Conservation (phyloP, 2,113 vertebrate genomes). For the Cottus gobio region DNA sequence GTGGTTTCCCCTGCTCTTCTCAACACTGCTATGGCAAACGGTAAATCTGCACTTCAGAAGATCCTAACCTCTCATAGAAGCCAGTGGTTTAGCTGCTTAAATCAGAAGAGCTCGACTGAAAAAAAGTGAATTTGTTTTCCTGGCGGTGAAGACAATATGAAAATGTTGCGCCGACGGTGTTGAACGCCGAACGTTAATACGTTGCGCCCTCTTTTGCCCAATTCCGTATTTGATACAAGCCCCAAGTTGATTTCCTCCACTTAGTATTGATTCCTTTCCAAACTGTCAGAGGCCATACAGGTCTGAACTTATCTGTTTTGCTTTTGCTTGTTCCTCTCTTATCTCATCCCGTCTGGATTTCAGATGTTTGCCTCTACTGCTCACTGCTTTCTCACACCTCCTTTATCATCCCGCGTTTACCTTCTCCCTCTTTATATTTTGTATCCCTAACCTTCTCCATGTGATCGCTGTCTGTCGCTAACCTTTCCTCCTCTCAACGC, state of each 20-base stretch:
- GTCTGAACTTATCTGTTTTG: conserved; percentile 44
- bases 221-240: conserved; percentile 17
- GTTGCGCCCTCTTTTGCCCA: too few relatives aligned
- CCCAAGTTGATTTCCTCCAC: background rate
- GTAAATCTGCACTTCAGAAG: conserved; percentile 35
- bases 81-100: background rate
- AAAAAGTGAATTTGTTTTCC: too few relatives aligned
- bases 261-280: conserved; percentile 33
- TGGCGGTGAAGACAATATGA: background rate
- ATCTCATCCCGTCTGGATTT: conserved; percentile 26
- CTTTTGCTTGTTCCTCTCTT: conserved; percentile 22
- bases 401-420: background rate
- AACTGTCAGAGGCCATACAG: conserved; percentile 19
- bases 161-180: background rate
- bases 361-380: background rate
- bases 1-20: conserved; percentile 71
- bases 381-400: background rate
- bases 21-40: conserved; percentile 68
- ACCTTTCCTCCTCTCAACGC: background rate
- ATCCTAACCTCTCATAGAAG: background rate
- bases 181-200: too few relatives aligned
- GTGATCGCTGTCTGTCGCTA: background rate
- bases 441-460: background rate
- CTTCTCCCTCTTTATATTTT: background rate
- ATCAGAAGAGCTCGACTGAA: background rate